Conservation (phyloP, 1,140 invertebrate genomes). For the Galleria mellonella region DNA sequence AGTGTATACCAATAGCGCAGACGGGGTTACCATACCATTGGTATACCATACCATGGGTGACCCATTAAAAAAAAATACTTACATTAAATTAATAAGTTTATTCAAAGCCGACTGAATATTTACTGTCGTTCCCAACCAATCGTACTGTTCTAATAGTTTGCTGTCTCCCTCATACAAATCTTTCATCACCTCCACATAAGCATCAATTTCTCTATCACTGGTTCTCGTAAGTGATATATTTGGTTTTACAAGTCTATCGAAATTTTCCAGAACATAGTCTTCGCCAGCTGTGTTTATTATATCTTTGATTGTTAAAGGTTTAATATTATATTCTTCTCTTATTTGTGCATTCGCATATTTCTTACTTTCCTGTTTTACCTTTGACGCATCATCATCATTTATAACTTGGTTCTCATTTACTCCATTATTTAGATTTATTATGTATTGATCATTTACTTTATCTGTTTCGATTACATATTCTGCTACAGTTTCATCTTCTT, state of each 20-base stretch:
- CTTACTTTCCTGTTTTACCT: too few species aligned
- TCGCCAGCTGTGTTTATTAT: neutral
- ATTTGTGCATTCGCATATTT: too few species aligned
- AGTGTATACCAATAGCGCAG: too few species aligned
- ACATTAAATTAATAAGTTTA: slow-evolving; percentile 36
- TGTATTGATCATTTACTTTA: neutral
- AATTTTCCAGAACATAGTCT: neutral
- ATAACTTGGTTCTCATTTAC: neutral
- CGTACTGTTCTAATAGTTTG: slow-evolving; percentile 24
- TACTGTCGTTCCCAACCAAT: slow-evolving; percentile 41
- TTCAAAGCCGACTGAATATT: slow-evolving; percentile 31
- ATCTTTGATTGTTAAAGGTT: neutral
- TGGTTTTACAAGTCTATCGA: neutral
- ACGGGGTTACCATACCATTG: too few species aligned
- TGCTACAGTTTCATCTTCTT: too few species aligned
- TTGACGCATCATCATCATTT: too few species aligned
- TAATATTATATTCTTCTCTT: neutral
- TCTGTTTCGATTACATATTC: too few species aligned
- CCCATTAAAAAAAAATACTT: slow-evolving; percentile 19
- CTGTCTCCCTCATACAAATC: slow-evolving; percentile 17
- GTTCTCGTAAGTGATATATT: neutral
- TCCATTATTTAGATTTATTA: neutral
- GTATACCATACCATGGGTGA: neutral
- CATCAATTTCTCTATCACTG: slow-evolving; percentile 6
- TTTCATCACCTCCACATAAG: slow-evolving; percentile 16